Percentiles rank a stretch among this genome's conserved stretches.
Evolutionary conservation across 92 coral and sea anemone species (phyloP).

Genomic region (Zoanthus sansibaricus): DNA sequence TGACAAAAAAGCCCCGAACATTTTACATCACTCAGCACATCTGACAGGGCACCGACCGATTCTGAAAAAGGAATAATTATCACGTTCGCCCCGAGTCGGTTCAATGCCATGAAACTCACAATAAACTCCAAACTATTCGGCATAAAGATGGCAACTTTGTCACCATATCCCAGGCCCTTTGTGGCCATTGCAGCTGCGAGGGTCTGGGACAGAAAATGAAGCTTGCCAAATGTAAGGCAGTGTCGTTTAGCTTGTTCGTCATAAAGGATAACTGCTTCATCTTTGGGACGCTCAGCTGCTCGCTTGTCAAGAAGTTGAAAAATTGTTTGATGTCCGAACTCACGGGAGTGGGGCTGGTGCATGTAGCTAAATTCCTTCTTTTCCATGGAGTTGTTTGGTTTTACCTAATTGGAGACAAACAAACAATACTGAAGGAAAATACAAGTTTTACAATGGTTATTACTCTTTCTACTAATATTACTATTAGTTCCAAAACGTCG

Average conservation of each 20-base stretch:
- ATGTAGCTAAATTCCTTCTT: conserved; percentile 43
- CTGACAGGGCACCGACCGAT: not conserved
- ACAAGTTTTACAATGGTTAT: too few species aligned
- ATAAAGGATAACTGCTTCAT: conserved; percentile 58
- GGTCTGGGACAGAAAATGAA: conserved; percentile 42
- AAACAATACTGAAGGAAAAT: too few species aligned
- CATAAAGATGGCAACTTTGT: conserved; percentile 47
- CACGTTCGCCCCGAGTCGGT: conserved; percentile 56
- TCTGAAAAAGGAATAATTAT: conserved; percentile 5
- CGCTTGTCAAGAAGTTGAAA: conserved; percentile 55
- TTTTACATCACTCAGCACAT: not conserved
- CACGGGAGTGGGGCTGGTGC: conserved; percentile 44
- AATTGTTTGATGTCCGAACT: conserved; percentile 43
- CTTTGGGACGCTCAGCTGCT: conserved; percentile 32
- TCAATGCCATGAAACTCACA: conserved; percentile 56
- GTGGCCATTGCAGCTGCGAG: conserved; percentile 51
- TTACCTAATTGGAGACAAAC: too few species aligned
- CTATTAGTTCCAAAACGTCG: too few species aligned
- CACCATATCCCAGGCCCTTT: conserved; percentile 60
- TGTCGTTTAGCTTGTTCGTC: conserved; percentile 41
- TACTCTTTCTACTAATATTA: too few species aligned
- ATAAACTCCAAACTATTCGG: conserved; percentile 55
- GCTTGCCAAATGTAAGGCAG: conserved; percentile 53
- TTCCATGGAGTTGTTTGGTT: conserved; percentile 3
- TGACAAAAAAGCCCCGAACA: conserved; percentile 27